These are phyloP conservation scores for Agrypnia vestita DNA, from an alignment of 1,140 invertebrate genomes.

Conservation along the genomic window DNA sequence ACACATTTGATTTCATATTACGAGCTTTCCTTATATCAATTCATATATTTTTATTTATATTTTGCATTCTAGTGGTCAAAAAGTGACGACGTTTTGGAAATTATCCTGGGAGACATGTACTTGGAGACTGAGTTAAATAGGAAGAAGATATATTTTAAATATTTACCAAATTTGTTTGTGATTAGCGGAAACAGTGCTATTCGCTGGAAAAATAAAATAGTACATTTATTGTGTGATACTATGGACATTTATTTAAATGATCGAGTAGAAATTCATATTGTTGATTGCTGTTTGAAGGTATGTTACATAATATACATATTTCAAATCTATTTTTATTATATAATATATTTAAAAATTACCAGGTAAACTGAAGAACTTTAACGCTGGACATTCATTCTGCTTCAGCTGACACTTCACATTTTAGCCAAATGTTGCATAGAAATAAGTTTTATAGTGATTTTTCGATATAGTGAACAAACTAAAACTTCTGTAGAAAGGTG, in stretches of 20 bases:
- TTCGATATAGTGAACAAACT: too few species aligned
- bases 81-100: constrained; percentile 55
- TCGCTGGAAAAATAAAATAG: constrained; percentile 56
- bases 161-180: constrained; percentile 47
- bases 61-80: constrained; percentile 54
- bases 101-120: constrained; percentile 48
- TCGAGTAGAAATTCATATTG: neutral
- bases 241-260: constrained; percentile 53
- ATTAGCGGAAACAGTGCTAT: constrained; percentile 51
- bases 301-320: too few species aligned
- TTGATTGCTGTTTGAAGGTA: constrained; percentile 43
- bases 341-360: too few species aligned
- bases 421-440: too few species aligned
- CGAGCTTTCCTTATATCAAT: neutral
- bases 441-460: too few species aligned
- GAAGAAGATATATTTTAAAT: constrained; percentile 52
- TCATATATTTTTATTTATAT: neutral
- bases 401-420: too few species aligned
- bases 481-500: too few species aligned
- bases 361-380: too few species aligned
- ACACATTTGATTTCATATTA: too few species aligned
- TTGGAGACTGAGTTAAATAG: constrained; percentile 38
- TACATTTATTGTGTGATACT: constrained; percentile 44
- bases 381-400: too few species aligned
- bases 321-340: neutral